These are phyloP conservation scores for Peromyscus melanophrys DNA, from an alignment of 2,797 vertebrate species.

Conservation along the genomic window DNA sequence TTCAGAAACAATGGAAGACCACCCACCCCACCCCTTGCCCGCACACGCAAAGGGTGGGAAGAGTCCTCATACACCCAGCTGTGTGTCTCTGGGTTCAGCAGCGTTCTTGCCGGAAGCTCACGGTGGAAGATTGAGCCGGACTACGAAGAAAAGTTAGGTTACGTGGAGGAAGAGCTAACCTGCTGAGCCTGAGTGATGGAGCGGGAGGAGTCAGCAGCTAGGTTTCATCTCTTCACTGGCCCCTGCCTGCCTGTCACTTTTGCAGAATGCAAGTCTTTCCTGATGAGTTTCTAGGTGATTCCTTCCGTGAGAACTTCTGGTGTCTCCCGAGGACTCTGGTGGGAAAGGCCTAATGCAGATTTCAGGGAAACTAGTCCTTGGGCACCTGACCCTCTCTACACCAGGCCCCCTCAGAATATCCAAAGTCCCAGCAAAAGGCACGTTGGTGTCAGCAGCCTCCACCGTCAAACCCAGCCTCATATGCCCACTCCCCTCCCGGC, in stretches of 20 bases:
- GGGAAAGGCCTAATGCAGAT: neutral
- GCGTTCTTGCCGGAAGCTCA: neutral
- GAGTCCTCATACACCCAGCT: rapidly evolving
- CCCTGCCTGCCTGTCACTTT: rapidly evolving
- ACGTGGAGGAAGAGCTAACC: neutral
- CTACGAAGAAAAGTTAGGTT: neutral
- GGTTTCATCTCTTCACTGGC: neutral
- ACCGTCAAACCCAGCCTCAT: neutral
- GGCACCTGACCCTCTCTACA: neutral
- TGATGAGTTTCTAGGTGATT: neutral
- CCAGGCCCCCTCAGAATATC: neutral
- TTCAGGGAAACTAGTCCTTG: neutral
- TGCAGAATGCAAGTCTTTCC: rapidly evolving
- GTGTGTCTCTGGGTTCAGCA: neutral
- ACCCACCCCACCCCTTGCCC: neutral
- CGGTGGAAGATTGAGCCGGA: no score
- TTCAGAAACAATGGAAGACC: neutral
- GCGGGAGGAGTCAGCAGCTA: rapidly evolving
- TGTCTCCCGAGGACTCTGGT: neutral
- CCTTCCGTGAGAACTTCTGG: neutral
- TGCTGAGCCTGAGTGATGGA: neutral
- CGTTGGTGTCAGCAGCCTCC: neutral
- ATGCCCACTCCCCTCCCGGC: neutral
- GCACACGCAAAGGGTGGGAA: neutral
- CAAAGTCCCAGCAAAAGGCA: neutral